These are phyloP conservation scores for Andrena hattorfiana DNA, from an alignment of 2,888 invertebrate genomes.

Conservation along the genomic window DNA sequence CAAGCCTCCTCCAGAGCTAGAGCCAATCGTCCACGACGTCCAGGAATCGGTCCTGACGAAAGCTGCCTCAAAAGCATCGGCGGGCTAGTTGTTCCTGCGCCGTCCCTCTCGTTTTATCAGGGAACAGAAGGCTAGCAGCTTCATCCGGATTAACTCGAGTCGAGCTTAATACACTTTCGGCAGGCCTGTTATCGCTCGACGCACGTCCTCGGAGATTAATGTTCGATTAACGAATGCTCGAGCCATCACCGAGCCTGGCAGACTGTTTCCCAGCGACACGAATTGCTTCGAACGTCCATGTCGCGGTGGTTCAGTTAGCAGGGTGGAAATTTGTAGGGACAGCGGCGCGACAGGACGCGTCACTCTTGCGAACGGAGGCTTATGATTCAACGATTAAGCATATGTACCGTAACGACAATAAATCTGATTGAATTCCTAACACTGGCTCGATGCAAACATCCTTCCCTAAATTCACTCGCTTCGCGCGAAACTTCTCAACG, in stretches of 20 bases:
- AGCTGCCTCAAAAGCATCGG: constrained; percentile 17
- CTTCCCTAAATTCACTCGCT: no score
- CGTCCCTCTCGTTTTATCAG: constrained; percentile 31
- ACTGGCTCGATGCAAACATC: no score
- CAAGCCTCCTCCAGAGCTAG: not conserved
- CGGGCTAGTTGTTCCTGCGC: constrained; percentile 22
- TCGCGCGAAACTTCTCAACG: no score
- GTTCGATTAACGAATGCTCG: constrained; percentile 52
- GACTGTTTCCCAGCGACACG: not conserved
- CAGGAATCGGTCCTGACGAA: not conserved
- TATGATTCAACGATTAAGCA: no score
- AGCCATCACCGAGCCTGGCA: not conserved
- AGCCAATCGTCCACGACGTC: not conserved
- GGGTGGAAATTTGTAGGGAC: no score
- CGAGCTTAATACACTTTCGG: constrained; percentile 48
- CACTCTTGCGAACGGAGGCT: no score
- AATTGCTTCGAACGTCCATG: not conserved
- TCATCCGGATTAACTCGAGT: constrained; percentile 60
- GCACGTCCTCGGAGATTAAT: constrained; percentile 54
- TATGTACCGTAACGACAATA: no score
- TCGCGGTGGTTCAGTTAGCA: no score
- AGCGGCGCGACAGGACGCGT: no score
- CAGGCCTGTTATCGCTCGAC: constrained; percentile 27
- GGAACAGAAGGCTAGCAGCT: constrained; percentile 33
- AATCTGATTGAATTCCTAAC: no score